Conservation (phyloP, 2,113 vertebrate species). For the Cepphus grylle region DNA sequence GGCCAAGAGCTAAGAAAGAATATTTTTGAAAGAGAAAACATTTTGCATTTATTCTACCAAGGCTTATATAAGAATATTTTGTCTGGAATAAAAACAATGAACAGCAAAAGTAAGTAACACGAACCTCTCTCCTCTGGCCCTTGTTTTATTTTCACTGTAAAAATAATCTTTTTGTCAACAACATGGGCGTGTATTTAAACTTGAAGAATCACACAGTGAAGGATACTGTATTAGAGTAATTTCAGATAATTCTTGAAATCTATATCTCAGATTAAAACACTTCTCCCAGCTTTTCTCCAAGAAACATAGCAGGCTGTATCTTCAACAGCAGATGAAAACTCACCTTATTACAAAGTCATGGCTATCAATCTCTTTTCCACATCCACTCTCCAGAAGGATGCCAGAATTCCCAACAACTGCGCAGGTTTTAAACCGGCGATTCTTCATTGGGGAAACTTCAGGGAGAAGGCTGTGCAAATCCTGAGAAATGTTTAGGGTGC, state of each 20-base stretch:
- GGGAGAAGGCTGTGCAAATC: slow-evolving; percentile 85
- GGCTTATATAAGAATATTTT: neutral
- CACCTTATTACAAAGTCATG: slow-evolving; percentile 89
- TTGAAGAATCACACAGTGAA: neutral
- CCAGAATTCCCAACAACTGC: slow-evolving; percentile 90
- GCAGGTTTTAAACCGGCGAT: slow-evolving; percentile 83
- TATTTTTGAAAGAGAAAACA: neutral
- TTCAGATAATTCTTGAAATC: neutral
- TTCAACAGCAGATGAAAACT: slow-evolving; percentile 27
- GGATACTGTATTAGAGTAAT: neutral
- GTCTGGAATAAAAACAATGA: neutral
- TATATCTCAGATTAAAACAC: neutral
- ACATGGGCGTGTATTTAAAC: neutral
- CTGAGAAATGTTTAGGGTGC: slow-evolving; percentile 84
- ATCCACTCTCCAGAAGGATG: slow-evolving; percentile 82
- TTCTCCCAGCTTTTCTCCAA: neutral
- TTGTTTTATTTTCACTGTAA: neutral
- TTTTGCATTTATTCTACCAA: neutral
- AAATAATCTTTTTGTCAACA: neutral
- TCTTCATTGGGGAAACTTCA: slow-evolving; percentile 89
- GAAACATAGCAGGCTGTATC: neutral
- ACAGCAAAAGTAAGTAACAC: neutral
- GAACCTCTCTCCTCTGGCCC: neutral
- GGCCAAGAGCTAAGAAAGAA: neutral
- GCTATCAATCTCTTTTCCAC: slow-evolving; percentile 86